Percentiles rank a stretch among this genome's conserved stretches.
Conservation (phyloP, 2,888 invertebrate species). For the Polydrusus cervinus region DNA sequence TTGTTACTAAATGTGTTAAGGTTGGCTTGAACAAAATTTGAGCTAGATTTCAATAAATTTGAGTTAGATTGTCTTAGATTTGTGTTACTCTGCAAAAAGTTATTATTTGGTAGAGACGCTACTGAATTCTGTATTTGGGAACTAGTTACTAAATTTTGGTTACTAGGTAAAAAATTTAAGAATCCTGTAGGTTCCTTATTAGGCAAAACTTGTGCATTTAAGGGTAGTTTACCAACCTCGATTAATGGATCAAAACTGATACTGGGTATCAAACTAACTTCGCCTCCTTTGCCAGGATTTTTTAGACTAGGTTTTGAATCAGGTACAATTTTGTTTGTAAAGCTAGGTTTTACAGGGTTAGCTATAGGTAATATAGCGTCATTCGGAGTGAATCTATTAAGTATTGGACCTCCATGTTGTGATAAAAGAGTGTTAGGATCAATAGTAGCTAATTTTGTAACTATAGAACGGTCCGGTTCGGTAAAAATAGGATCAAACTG, state of each 20-base stretch:
- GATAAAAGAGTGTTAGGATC: constrained; percentile 40
- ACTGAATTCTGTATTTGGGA: background rate
- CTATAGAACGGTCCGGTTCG: constrained; percentile 49
- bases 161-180: constrained; percentile 38
- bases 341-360: background rate
- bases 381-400: constrained; percentile 36
- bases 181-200: constrained; percentile 65
- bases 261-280: constrained; percentile 74
- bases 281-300: constrained; percentile 33
- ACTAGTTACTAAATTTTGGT: background rate
- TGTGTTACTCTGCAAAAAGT: background rate
- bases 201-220: constrained; percentile 69
- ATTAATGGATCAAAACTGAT: constrained; percentile 68
- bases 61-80: too few relatives aligned
- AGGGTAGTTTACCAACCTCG: constrained; percentile 64
- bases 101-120: background rate
- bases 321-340: background rate
- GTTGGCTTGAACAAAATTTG: background rate
- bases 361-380: constrained; percentile 34
- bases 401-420: constrained; percentile 23
- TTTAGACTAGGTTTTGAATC: background rate
- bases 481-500: constrained; percentile 52
- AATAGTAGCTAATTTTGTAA: constrained; percentile 49
- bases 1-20: too few relatives aligned
- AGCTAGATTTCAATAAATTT: background rate